Evolutionary conservation across 2,113 vertebrate species (phyloP).

Genomic region (Sylvilagus bachmani): DNA sequence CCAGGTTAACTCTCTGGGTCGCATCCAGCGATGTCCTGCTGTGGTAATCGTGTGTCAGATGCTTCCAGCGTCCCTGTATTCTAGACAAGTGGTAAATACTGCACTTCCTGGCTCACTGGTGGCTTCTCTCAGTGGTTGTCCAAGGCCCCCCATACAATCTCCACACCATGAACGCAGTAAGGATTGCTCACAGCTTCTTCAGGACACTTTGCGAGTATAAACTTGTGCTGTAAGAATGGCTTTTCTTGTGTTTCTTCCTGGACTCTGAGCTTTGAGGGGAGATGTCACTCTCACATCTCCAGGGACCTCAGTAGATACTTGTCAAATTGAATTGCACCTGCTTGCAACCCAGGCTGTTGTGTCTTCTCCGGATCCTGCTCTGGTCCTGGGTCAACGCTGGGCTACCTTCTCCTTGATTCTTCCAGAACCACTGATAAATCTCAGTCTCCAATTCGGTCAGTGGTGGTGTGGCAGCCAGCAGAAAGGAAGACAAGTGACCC

Average conservation of each 20-base stretch:
- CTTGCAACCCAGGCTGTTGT: not conserved
- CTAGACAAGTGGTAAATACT: not conserved
- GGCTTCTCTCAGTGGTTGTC: not conserved
- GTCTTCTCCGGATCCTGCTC: not conserved
- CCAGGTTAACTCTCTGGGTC: not conserved
- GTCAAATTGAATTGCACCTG: not conserved
- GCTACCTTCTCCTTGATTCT: not conserved
- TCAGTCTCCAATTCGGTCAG: not conserved
- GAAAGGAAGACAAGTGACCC: not conserved
- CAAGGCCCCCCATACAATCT: not conserved
- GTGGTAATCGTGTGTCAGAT: not conserved
- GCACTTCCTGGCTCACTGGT: not conserved
- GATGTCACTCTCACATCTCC: not conserved
- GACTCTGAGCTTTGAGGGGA: not conserved
- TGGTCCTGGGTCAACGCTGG: not conserved
- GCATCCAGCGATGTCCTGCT: fast-evolving
- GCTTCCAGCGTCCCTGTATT: not conserved
- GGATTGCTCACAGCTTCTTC: not conserved
- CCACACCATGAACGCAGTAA: not conserved
- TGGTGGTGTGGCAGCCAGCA: not conserved
- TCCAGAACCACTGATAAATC: too few relatives aligned
- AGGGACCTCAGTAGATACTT: not conserved
- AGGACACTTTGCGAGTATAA: not conserved
- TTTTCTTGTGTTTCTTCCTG: not conserved
- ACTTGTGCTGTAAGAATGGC: not conserved